These are phyloP conservation scores for Lophochroa leadbeateri DNA, from an alignment of 2,113 vertebrate genomes.

Conservation along the genomic window DNA sequence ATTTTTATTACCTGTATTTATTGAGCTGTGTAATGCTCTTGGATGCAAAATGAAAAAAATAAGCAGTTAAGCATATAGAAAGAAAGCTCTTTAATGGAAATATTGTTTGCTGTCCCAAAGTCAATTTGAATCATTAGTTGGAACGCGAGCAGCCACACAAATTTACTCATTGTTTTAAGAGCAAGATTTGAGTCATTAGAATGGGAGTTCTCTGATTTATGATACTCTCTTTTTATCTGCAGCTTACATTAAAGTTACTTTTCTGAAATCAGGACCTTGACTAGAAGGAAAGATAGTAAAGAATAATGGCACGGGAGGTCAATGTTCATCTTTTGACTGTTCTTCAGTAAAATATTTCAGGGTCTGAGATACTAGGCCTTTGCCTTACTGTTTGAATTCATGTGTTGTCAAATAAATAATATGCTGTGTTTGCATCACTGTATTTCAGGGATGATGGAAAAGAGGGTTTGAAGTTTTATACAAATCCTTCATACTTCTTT, in stretches of 20 bases:
- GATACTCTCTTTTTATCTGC: neutral
- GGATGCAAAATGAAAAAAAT: neutral
- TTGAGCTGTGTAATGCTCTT: neutral
- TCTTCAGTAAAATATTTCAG: neutral
- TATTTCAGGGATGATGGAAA: conserved; percentile 93
- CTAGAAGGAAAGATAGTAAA: neutral
- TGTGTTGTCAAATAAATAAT: neutral
- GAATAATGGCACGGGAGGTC: neutral
- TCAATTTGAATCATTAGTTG: neutral
- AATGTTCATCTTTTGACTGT: neutral
- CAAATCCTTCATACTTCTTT: conserved; percentile 98
- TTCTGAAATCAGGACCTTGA: neutral
- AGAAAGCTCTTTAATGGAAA: neutral
- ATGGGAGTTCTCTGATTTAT: neutral
- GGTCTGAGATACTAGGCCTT: neutral
- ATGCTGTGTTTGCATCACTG: neutral
- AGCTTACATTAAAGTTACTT: neutral
- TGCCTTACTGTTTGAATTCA: neutral
- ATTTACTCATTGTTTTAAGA: neutral
- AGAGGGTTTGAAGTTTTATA: conserved; percentile 97
- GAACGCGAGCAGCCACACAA: neutral
- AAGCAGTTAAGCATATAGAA: neutral
- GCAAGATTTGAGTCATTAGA: neutral
- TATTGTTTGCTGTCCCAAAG: neutral
- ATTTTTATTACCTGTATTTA: neutral